A percentile compares a stretch with the other conserved stretches of the same genome.
phyloP scores from a whole-genome alignment of 2,797 vertebrate genomes.

The Falco naumanni region DNA sequence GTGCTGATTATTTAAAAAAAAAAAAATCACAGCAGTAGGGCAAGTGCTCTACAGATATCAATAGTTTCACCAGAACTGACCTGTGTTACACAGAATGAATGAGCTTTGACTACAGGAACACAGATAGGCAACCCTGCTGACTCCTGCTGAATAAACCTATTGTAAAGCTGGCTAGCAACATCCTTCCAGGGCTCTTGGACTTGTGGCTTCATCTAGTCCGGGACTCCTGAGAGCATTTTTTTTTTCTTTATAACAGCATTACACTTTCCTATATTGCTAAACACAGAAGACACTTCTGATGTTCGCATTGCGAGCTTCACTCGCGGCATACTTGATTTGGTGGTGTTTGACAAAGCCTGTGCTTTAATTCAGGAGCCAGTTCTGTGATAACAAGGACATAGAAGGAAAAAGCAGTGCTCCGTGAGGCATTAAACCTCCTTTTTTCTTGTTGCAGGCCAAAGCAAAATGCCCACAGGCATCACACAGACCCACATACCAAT shows the following conservation, averaged over 20 bases:
- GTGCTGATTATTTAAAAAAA: neutral
- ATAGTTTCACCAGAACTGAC: conserved; percentile 55
- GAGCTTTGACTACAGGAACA: conserved; percentile 58
- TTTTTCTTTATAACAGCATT: conserved; percentile 18
- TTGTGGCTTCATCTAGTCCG: conserved; percentile 25
- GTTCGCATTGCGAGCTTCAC: neutral
- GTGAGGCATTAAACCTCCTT: neutral
- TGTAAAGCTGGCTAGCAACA: conserved; percentile 57
- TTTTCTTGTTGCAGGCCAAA: conserved; percentile 31
- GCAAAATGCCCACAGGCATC: neutral
- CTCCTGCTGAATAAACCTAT: conserved; percentile 57
- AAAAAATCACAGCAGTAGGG: conserved; percentile 43
- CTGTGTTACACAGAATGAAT: conserved; percentile 59
- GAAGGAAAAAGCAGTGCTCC: neutral
- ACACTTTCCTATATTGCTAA: neutral
- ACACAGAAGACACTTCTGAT: conserved; percentile 14
- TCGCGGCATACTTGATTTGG: neutral
- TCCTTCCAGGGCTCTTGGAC: conserved; percentile 49
- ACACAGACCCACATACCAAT: neutral
- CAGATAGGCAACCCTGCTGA: conserved; percentile 60
- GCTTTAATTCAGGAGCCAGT: conserved; percentile 15
- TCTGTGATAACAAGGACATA: neutral
- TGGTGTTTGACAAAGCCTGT: conserved; percentile 4
- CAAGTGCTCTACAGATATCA: conserved; percentile 60
- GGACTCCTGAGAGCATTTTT: neutral